Evolutionary conservation across 2,113 vertebrate genomes (phyloP).

Genomic region (Nothocercus nigrocapillus): DNA sequence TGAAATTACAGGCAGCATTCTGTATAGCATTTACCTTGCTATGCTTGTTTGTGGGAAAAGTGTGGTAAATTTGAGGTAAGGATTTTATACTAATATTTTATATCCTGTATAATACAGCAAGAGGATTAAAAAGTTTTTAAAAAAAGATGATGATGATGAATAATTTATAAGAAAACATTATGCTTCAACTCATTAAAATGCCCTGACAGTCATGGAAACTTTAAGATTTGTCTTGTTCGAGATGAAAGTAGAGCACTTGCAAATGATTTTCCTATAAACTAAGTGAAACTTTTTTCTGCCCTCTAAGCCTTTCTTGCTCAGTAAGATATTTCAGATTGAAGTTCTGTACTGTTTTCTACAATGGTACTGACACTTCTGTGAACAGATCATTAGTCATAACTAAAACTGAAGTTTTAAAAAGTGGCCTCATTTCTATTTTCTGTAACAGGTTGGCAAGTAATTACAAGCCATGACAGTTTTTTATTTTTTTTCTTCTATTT

Average conservation of each 20-base stretch:
- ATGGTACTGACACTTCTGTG: not conserved
- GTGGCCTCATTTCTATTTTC: not conserved
- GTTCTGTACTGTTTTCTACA: not conserved
- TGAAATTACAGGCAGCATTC: not conserved
- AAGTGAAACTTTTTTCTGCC: not conserved
- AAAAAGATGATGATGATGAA: conserved; percentile 33
- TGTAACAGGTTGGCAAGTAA: not conserved
- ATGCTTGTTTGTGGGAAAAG: not conserved
- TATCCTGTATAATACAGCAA: not conserved
- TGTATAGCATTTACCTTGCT: not conserved
- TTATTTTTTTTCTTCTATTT: no score
- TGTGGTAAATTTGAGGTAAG: not conserved
- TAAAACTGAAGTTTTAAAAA: not conserved
- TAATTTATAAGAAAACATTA: conserved; percentile 66
- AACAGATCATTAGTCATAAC: not conserved
- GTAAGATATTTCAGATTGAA: not conserved
- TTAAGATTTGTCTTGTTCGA: conserved; percentile 34
- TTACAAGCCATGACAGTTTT: not conserved
- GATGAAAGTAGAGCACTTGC: conserved; percentile 48
- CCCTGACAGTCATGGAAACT: conserved; percentile 40
- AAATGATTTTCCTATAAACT: conserved; percentile 35
- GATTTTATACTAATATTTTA: not conserved
- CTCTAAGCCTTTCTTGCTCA: not conserved
- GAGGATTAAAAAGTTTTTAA: not conserved
- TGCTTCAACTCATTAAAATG: conserved; percentile 59